These are phyloP conservation scores for Pristiophorus japonicus DNA, from an alignment of 2,113 vertebrate species.

Conservation along the genomic window DNA sequence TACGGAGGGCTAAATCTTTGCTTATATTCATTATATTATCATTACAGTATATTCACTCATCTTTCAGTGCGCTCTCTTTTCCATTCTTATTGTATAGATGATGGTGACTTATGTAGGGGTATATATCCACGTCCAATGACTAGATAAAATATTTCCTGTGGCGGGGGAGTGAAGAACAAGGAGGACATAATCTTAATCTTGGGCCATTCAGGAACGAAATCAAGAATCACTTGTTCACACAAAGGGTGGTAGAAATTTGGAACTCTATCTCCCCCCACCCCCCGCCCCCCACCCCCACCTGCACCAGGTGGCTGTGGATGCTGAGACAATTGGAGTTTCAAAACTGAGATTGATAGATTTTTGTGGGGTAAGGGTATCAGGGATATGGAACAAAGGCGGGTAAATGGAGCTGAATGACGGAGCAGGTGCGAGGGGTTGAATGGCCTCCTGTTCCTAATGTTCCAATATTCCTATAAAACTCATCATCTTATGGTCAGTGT, in stretches of 20 bases:
- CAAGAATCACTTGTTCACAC: no score
- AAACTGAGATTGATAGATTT: neutral
- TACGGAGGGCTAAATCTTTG: neutral
- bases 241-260: no score
- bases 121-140: neutral
- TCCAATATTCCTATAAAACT: neutral
- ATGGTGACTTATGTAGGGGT: neutral
- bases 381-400: neutral
- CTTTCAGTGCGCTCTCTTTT: neutral
- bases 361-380: neutral
- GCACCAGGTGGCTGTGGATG: no score
- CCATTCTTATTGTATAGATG: neutral
- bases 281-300: no score
- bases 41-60: neutral
- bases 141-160: no score
- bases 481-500: neutral
- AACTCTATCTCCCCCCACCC: no score
- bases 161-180: no score
- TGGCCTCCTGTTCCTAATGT: neutral
- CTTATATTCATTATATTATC: neutral
- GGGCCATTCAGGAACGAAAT: no score
- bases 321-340: no score
- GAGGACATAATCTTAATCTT: no score
- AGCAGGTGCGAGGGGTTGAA: neutral
- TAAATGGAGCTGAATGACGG: neutral